Conservation (phyloP, 37 sponge, comb jelly and placozoan species). For the Ianthella basta region DNA sequence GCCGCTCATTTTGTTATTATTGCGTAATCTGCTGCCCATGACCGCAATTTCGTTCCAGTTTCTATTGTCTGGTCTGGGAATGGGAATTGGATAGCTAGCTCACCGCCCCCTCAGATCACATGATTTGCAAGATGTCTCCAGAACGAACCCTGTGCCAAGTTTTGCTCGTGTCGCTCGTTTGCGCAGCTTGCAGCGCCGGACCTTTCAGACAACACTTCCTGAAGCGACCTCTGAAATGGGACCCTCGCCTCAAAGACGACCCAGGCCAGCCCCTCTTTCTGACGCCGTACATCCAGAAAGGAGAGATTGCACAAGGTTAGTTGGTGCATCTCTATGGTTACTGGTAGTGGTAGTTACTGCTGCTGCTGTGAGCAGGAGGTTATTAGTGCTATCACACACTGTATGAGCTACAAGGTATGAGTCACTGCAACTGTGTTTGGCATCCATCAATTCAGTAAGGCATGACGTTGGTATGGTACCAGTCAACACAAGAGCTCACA, state of each 20-base stretch:
- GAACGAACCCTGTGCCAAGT: neutral
- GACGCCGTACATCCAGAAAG: slow-evolving; percentile 69
- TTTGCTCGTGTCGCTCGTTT: neutral
- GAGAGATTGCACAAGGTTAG: slow-evolving; percentile 64
- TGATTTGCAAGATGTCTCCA: too few species aligned
- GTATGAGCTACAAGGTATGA: too few species aligned
- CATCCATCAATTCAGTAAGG: too few species aligned
- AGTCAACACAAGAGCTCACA: too few species aligned
- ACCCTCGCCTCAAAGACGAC: neutral
- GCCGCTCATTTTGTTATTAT: slow-evolving; percentile 49
- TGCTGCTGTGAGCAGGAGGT: neutral
- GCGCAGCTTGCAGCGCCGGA: neutral
- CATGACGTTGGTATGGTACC: too few species aligned
- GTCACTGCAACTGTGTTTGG: too few species aligned
- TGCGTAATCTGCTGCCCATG: too few species aligned
- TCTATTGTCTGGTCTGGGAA: too few species aligned
- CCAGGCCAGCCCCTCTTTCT: slow-evolving; percentile 77
- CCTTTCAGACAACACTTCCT: neutral
- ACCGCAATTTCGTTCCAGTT: too few species aligned
- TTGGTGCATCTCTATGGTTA: neutral
- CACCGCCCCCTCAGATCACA: neutral
- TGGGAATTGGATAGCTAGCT: neutral
- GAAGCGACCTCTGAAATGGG: slow-evolving; percentile 11
- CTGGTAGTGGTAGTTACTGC: too few species aligned
- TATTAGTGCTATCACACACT: too few species aligned